Conservation (phyloP, 1,140 invertebrate genomes). For the Zaprionus tsacasi region DNA sequence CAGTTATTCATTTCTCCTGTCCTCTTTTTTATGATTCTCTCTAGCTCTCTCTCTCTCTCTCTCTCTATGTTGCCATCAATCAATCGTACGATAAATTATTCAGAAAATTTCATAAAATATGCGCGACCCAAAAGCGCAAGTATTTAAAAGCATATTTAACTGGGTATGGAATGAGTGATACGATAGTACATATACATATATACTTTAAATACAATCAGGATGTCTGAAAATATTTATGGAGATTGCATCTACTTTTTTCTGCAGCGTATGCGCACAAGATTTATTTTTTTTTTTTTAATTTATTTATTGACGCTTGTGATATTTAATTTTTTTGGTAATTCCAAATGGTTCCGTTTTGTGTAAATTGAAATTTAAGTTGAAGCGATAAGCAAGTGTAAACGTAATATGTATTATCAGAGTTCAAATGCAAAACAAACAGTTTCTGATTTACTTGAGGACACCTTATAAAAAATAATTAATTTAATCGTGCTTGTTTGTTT, state of each 20-base stretch:
- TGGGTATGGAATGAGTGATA: background rate
- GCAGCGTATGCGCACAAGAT: no score
- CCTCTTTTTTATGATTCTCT: slow-evolving; percentile 36
- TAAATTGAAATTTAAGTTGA: no score
- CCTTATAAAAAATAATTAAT: background rate
- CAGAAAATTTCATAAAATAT: slow-evolving; percentile 55
- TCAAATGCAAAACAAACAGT: background rate
- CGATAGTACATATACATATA: background rate
- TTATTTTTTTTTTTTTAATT: background rate
- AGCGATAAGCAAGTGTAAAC: no score
- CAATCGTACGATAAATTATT: slow-evolving; percentile 57
- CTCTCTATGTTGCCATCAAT: slow-evolving; percentile 27
- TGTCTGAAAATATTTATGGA: background rate
- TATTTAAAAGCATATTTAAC: slow-evolving; percentile 16
- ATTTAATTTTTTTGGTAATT: slow-evolving; percentile 3
- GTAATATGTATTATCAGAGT: background rate
- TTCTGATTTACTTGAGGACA: background rate
- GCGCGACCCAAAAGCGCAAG: slow-evolving; percentile 29
- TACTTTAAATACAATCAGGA: background rate
- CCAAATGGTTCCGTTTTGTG: background rate
- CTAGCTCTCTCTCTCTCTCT: background rate
- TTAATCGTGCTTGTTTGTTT: background rate
- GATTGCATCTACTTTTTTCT: background rate
- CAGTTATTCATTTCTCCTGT: slow-evolving; percentile 50
- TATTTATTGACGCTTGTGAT: slow-evolving; percentile 3